A percentile compares a stretch with the other conserved stretches of the same genome.
Conservation (phyloP, 2,113 vertebrate species). For the Phaethon lepturus region DNA sequence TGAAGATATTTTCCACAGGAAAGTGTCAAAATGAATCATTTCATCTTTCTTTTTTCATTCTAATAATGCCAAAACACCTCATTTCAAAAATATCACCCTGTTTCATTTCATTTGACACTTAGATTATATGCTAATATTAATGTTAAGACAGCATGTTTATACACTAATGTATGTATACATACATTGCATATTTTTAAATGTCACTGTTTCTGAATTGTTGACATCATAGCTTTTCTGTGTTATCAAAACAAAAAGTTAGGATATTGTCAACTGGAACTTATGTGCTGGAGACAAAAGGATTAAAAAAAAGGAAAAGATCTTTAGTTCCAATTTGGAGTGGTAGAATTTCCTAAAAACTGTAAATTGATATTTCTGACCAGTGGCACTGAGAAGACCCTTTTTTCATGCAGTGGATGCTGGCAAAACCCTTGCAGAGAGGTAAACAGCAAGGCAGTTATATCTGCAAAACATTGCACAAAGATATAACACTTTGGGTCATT, state of each 20-base stretch:
- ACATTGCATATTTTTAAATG: neutral
- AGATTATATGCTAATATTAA: neutral
- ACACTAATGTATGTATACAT: neutral
- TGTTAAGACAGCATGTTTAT: neutral
- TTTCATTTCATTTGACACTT: neutral
- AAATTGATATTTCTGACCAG: neutral
- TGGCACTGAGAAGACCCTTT: neutral
- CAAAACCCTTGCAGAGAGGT: neutral
- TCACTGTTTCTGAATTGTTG: neutral
- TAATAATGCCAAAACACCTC: conserved; percentile 37
- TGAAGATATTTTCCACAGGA: neutral
- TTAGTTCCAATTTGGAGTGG: neutral
- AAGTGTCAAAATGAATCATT: conserved; percentile 45
- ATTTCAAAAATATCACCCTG: neutral
- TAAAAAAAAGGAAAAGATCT: fast-evolving
- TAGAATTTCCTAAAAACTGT: neutral
- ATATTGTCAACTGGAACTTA: neutral
- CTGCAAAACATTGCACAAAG: neutral
- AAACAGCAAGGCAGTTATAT: neutral
- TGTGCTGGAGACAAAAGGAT: neutral
- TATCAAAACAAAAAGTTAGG: neutral
- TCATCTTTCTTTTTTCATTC: conserved; percentile 19
- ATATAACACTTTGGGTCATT: neutral
- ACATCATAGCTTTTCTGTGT: neutral
- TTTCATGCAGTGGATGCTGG: neutral